Conservation (phyloP, 2,113 vertebrate genomes). For the Strix uralensis region DNA sequence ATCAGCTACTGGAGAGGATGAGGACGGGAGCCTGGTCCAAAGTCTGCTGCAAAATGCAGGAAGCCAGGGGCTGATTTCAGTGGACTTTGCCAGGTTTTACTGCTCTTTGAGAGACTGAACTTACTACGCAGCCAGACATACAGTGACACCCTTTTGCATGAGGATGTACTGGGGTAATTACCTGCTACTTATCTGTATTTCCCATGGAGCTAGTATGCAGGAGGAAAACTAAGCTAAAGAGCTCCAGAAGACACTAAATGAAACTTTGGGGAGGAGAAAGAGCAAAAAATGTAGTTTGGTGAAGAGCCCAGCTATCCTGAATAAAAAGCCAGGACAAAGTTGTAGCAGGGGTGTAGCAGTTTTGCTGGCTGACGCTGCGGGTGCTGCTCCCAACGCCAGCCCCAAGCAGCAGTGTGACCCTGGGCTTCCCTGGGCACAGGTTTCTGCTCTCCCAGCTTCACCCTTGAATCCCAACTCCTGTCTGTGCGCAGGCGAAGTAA, state of each 20-base stretch:
- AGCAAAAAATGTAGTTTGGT: neutral
- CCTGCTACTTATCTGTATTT: neutral
- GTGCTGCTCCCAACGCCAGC: neutral
- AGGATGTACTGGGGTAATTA: neutral
- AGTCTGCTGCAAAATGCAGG: neutral
- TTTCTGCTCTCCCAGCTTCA: neutral
- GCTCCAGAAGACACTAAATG: neutral
- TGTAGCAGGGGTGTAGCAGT: neutral
- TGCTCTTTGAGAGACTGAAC: neutral
- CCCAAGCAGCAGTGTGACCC: neutral
- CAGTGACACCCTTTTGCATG: constrained; percentile 6
- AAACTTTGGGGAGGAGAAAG: neutral
- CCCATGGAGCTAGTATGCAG: neutral
- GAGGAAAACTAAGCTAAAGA: neutral
- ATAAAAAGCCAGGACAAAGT: neutral
- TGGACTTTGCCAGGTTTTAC: constrained; percentile 7
- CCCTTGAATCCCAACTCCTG: neutral
- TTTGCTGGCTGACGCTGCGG: neutral
- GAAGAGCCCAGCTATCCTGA: neutral
- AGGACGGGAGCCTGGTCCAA: neutral
- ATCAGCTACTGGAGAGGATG: neutral
- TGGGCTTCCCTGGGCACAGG: neutral
- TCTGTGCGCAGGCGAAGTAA: neutral
- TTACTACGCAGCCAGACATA: neutral
- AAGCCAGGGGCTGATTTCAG: neutral